Evolutionary conservation across 2,113 vertebrate species (phyloP), one percentile per base, ranked within the genome.

Genomic region (Aptenodytes forsteri): DNA sequence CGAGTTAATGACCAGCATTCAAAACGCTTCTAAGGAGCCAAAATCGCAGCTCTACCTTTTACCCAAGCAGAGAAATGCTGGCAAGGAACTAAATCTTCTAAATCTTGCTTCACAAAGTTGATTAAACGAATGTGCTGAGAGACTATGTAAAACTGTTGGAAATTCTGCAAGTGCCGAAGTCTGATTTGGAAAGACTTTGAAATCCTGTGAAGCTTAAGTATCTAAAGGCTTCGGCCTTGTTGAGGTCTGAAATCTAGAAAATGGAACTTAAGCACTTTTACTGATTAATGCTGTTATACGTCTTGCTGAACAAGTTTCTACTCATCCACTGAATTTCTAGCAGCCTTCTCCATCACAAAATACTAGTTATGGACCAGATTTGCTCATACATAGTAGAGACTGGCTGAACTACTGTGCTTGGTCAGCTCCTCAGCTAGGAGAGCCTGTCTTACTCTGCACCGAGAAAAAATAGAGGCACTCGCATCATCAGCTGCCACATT

Each of bases 41-140:
- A 71, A 69, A 87, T 19, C 30, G 4, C 81, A 92, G 66, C 81
- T 93, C 77, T 14, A 6, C 90, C 86, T 90, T 86, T 54, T 17
- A 64, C 19, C 49, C 89, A 85, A 83, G 93, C 87, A 91, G 7
- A 75, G 87, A 27, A 96, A 94, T 32, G 82, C 85, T 76, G 82
- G 69, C 22, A 32, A 98, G 87, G 95, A 96, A 96, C 92, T 93
- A 83, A 93, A 95, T 82, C 97, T 95, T 94, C 97, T 94, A 87
- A 95, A 98, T 93, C 94, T 94, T 92, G 79, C 97, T 96, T 98
- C 85, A 76, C 85, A 92, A 93, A 97, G 95, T 76, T 93, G 91
- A 80, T 85, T 49, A 25, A 97, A 81, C 47, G 97, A 96, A 96
- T 79, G 93, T 86, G 93, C 96, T 87, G 85, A 94, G 94, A 93